Conservation (phyloP, 2,797 vertebrate genomes). For the Epinephelus coioides region DNA sequence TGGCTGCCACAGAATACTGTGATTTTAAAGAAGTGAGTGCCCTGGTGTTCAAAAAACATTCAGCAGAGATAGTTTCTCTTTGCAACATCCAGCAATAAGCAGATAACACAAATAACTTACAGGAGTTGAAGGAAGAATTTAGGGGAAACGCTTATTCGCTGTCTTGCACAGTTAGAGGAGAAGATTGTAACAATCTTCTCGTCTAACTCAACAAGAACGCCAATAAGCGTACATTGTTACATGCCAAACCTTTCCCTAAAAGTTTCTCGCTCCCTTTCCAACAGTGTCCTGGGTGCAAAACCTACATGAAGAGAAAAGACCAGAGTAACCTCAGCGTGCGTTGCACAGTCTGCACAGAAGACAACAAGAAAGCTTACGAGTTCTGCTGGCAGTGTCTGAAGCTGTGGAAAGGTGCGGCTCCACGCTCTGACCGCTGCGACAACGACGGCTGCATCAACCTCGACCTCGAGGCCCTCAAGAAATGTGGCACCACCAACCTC, state of each 20-base stretch:
- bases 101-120: not conserved
- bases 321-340: conserved; percentile 69
- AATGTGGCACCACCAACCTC: conserved; percentile 55
- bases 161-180: too few relatives aligned
- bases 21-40: conserved; percentile 79
- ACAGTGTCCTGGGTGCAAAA: conserved; percentile 83
- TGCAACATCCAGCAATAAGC: not conserved
- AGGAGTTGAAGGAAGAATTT: too few relatives aligned
- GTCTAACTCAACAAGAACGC: not conserved
- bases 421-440: conserved; percentile 74
- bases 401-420: conserved; percentile 75
- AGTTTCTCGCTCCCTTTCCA: not conserved
- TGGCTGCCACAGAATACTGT: conserved; percentile 75
- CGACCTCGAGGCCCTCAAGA: conserved; percentile 67
- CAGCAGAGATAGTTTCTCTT: not conserved
- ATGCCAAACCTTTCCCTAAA: accelerated
- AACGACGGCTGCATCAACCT: conserved; percentile 75
- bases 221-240: not conserved
- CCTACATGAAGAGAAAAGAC: conserved; percentile 75
- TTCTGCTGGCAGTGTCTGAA: conserved; percentile 87
- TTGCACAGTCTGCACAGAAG: conserved; percentile 76
- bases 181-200: too few relatives aligned
- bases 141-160: too few relatives aligned
- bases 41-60: not conserved
- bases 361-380: not conserved